Conservation (phyloP, 2,797 vertebrate species). For the Sarcoramphus papa region DNA sequence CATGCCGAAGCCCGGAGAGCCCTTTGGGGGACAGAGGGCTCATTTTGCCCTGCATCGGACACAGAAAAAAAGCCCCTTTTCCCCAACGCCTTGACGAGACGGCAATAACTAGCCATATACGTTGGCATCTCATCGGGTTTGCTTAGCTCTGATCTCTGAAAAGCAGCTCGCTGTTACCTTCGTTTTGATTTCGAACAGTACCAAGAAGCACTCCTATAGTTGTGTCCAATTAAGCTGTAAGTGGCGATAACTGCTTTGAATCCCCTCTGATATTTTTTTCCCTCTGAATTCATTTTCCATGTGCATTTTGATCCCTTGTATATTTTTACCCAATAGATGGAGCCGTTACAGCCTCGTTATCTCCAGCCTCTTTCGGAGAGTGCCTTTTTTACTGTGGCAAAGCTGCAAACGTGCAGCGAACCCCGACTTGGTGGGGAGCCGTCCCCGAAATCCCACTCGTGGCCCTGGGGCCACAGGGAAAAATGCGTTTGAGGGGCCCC, state of each 20-base stretch:
- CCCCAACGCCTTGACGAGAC: neutral
- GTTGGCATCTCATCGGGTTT: neutral
- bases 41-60: neutral
- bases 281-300: neutral
- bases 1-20: neutral
- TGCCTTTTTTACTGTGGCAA: neutral
- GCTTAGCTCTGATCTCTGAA: neutral
- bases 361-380: neutral
- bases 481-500: fast-evolving
- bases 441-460: neutral
- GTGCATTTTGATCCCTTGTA: neutral
- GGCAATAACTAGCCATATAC: fast-evolving
- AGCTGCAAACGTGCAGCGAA: neutral
- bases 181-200: neutral
- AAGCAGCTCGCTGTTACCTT: neutral
- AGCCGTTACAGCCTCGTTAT: slow-evolving; percentile 17
- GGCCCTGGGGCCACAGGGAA: fast-evolving
- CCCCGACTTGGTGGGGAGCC: neutral
- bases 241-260: slow-evolving; percentile 3
- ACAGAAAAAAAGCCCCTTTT: neutral
- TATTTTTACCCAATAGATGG: slow-evolving; percentile 60
- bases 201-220: neutral
- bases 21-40: neutral
- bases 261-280: neutral
- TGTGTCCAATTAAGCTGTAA: slow-evolving; percentile 40